Base-by-base conservation (phyloP, 2,797 vertebrate species). In the Xenopus petersii region DNA sequence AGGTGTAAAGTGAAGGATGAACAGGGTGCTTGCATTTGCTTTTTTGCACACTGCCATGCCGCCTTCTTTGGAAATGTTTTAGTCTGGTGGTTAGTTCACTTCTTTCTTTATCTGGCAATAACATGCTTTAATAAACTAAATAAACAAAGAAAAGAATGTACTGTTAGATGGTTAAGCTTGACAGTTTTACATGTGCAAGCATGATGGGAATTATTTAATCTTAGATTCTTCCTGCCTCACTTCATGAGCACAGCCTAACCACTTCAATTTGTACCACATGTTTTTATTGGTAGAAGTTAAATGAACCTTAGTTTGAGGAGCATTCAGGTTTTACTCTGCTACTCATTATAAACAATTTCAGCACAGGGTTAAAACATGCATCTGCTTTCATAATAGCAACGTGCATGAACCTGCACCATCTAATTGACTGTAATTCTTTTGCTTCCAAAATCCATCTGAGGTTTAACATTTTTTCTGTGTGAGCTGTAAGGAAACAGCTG, bases 321-420 rank as follows among this genome's bases (percentile, higher is more conserved):
- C 59, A 36, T 36, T 12, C n/a, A 56, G 51, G 30, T 66, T 56
- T 64, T 46, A 24, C 68, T 42, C 68, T 42, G 46, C 33, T 16
- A 59, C 55, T 64, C 33, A 64, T 56, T 70, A 56, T 48, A 64
- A 70, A 49, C 48, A 49, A 60, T 33, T 51, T 70, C 47, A 75
- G 70, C 42, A 42, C 42, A 63, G 46, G 51, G 33, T 51, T n/a
- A 58, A 82, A 80, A 81, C 11, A 15, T 65, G 78, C 69, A 82
- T 82, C 84, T 88, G 87, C 86, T 89, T 84, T 83, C n/a, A 21
- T 58, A 58, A 58, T 58, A 7, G 55, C 55, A 86, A 86, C 88
- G 84, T 87, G 91, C 83, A 87, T 85, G 82, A 87, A 86, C 88
- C 86, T 87, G 89, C 73, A 83, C 78, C 70, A 82, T 8, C 49